Percentiles rank a stretch among this genome's conserved stretches.
Conservation (phyloP, 1,140 invertebrate species). For the Ceratitis capitata region DNA sequence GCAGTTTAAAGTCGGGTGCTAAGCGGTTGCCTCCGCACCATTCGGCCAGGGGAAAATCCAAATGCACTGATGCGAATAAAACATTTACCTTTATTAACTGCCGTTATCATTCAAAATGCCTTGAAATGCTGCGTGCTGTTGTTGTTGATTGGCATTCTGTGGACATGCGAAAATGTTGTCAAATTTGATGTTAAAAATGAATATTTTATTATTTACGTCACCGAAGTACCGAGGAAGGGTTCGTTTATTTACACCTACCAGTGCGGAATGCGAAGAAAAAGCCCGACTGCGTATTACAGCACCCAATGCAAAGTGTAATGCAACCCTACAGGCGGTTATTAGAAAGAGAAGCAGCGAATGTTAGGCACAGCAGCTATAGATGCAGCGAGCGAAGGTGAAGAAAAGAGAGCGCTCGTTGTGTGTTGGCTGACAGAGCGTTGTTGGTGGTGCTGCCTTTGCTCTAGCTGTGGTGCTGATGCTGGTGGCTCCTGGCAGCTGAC, state of each 20-base stretch:
- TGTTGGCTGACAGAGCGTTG: not conserved
- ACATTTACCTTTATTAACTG: not conserved
- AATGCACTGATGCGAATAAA: not conserved
- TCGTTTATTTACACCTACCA: not conserved
- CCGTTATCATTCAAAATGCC: not conserved
- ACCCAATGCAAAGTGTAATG: not conserved
- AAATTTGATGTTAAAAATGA: not conserved
- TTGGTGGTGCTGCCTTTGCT: not conserved
- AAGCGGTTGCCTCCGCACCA: not conserved
- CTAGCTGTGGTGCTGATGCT: too few species aligned
- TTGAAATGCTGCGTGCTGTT: not conserved
- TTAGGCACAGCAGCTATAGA: not conserved
- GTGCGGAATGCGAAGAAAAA: too few species aligned
- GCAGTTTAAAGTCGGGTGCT: not conserved
- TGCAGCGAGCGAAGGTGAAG: not conserved
- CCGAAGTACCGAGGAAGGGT: too few species aligned
- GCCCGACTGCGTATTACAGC: not conserved
- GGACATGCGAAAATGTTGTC: not conserved
- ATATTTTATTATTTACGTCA: constrained; percentile 35
- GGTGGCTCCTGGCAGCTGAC: not conserved
- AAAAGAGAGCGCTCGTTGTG: not conserved
- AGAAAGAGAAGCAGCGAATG: constrained; percentile 3
- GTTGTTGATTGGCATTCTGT: not conserved
- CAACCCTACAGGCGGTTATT: not conserved
- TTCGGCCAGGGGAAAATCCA: not conserved